Evolutionary conservation across 2,797 vertebrate genomes (phyloP).

Genomic region (Ctenosaura bakeri): DNA sequence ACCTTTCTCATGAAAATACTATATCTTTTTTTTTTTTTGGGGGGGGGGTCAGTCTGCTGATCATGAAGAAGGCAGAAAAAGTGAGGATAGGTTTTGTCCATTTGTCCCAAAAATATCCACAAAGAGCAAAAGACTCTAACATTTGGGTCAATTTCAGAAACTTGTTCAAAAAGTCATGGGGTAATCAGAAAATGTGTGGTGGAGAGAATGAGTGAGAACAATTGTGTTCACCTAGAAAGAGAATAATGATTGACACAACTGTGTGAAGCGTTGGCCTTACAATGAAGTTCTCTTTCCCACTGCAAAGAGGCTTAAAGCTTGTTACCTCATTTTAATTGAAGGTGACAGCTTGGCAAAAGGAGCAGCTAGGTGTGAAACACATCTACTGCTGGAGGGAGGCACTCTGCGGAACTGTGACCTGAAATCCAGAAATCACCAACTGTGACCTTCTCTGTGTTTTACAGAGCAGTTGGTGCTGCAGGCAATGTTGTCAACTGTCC

Average conservation of each 20-base stretch:
- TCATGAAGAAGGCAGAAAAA: neutral
- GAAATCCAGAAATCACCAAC: conserved; percentile 45
- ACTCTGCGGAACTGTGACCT: conserved; percentile 58
- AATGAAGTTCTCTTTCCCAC: conserved; percentile 54
- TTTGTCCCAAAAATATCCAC: neutral
- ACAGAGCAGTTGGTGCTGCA: conserved; percentile 66
- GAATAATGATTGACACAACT: conserved; percentile 25
- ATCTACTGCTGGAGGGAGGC: conserved; percentile 68
- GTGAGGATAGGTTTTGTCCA: neutral
- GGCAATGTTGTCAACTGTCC: conserved; percentile 58
- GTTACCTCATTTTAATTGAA: conserved; percentile 75
- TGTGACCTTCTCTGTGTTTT: conserved; percentile 68
- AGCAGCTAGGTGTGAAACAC: conserved; percentile 78
- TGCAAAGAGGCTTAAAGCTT: conserved; percentile 63
- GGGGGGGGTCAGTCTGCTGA: neutral
- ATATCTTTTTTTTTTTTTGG: neutral
- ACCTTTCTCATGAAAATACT: neutral
- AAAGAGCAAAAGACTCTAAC: neutral
- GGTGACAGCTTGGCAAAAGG: conserved; percentile 78
- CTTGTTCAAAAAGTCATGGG: neutral
- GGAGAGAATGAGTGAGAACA: conserved; percentile 23
- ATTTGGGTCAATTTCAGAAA: accelerated
- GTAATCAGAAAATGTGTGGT: neutral
- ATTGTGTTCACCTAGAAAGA: conserved; percentile 48
- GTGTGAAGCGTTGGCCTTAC: conserved; percentile 62